Conservation (phyloP, 2,113 vertebrate species). For the Acinonyx jubatus region DNA sequence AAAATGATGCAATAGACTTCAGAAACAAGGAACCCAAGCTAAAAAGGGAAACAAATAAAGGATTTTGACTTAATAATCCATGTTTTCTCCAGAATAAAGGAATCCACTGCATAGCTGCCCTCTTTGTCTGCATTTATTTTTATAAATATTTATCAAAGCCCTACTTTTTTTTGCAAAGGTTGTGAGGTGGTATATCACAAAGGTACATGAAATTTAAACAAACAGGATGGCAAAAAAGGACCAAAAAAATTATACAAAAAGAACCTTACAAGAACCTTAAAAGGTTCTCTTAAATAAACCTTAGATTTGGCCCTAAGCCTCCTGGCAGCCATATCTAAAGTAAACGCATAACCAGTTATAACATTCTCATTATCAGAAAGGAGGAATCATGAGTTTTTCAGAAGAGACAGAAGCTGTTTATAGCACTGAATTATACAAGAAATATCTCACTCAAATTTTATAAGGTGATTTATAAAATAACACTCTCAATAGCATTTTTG, state of each 20-base stretch:
- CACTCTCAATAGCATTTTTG: not conserved
- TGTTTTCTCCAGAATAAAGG: not conserved
- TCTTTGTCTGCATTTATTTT: conserved; percentile 19
- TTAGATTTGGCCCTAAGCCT: not conserved
- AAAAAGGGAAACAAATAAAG: not conserved
- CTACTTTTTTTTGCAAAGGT: not conserved
- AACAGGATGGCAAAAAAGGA: not conserved
- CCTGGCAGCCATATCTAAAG: not conserved
- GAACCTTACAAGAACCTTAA: not conserved
- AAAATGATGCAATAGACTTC: not conserved
- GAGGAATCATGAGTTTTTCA: not conserved
- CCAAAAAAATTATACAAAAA: not conserved
- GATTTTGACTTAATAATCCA: not conserved
- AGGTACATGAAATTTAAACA: not conserved
- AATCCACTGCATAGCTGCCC: not conserved
- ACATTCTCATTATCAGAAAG: not conserved
- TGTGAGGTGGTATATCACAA: not conserved
- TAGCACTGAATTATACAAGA: not conserved
- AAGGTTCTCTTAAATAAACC: not conserved
- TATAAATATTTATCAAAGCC: not conserved
- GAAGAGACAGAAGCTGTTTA: not conserved
- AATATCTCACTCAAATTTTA: not conserved
- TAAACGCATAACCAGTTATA: not conserved
- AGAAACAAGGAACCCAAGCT: not conserved
- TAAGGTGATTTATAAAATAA: not conserved